phyloP scores from a whole-genome alignment of 2,797 vertebrate genomes.

The Meriones psammophilus region DNA sequence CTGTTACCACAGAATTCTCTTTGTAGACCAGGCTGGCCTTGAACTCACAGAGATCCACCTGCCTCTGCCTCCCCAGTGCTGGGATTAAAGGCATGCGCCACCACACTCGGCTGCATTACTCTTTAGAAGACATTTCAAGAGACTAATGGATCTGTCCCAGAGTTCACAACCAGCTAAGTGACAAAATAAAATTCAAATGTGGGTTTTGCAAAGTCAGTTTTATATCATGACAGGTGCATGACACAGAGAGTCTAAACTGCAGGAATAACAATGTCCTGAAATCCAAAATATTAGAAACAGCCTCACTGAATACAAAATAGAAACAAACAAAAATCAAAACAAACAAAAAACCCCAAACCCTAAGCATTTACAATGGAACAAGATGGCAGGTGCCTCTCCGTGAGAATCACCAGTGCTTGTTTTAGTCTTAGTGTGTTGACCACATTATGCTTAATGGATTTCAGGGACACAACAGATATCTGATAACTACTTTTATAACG shows the following conservation, averaged over 20 bases:
- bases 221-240: background rate
- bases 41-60: too few species aligned
- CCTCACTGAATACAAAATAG: constrained; percentile 14
- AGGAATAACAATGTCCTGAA: constrained; percentile 26
- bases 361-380: background rate
- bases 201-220: background rate
- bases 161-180: background rate
- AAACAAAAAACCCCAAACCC: background rate
- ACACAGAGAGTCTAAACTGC: constrained; percentile 16
- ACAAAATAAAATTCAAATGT: constrained; percentile 32
- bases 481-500: background rate
- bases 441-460: background rate
- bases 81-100: too few species aligned
- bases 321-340: background rate
- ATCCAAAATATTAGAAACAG: constrained; percentile 5
- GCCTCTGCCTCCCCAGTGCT: too few species aligned
- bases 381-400: background rate
- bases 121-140: constrained; percentile 27
- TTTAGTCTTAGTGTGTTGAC: background rate
- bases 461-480: background rate
- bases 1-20: too few species aligned
- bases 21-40: too few species aligned
- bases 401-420: background rate
- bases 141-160: background rate
- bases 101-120: background rate